phyloP scores from a whole-genome alignment of 2,888 invertebrate genomes.

The Selenia dentaria region DNA sequence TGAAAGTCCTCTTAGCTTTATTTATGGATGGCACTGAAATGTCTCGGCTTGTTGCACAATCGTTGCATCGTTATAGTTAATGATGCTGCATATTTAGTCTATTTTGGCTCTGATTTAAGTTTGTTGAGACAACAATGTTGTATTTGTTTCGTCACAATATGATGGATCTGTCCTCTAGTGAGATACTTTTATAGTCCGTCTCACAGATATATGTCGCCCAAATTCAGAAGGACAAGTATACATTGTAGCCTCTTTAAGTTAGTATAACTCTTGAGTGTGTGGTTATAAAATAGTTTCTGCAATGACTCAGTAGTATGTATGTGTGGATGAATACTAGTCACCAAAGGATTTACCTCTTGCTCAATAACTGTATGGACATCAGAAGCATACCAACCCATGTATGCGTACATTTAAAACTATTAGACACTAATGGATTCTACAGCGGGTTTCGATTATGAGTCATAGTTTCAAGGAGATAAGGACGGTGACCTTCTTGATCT shows the following conservation, averaged over 20 bases:
- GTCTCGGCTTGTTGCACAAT: conserved; percentile 22
- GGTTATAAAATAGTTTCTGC: too few relatives aligned
- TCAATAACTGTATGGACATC: not conserved
- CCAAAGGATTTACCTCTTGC: conserved; percentile 2
- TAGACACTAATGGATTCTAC: conserved; percentile 2
- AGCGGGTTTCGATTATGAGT: conserved; percentile 1
- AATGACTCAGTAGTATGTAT: too few relatives aligned
- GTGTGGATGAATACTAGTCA: too few relatives aligned
- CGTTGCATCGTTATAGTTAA: conserved; percentile 21
- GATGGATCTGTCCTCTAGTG: not conserved
- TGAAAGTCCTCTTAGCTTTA: conserved; percentile 26
- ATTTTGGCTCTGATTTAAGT: conserved; percentile 7
- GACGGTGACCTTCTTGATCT: not conserved
- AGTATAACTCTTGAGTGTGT: too few relatives aligned
- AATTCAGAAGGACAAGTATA: too few relatives aligned
- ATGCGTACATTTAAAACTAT: not conserved
- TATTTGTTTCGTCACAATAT: not conserved
- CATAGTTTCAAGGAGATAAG: conserved; percentile 2
- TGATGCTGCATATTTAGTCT: conserved; percentile 18
- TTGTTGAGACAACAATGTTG: not conserved
- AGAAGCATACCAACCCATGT: conserved; percentile 1
- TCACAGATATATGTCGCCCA: too few relatives aligned
- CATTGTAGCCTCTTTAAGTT: too few relatives aligned
- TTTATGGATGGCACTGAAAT: conserved; percentile 20
- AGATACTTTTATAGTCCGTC: too few relatives aligned